Base-by-base conservation (phyloP, 2,797 vertebrate species). In the Chrosomus eos region DNA sequence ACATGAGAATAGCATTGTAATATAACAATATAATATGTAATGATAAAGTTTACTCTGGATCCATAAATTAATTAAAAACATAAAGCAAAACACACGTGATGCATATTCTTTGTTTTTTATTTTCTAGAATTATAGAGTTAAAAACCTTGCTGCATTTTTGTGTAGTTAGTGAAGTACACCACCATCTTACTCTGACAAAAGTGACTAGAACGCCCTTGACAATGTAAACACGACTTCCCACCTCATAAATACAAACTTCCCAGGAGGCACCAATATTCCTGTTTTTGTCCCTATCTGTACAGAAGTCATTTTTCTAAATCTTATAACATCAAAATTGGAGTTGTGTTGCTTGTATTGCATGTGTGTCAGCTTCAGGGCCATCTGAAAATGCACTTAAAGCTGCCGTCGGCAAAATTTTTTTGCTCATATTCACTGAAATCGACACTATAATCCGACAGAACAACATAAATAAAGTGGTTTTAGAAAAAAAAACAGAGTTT, bases 271-370 rank as follows among this genome's bases (percentile, higher is more conserved):
- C 51, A 53, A 53, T 7, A 36, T 28, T 62, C 23, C 36, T 28
- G 31, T 36, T 78, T 85, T 86, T 67, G 7, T 58, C 6, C 53
- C 88, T 87, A 89, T 92, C 88, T 89, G 8, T 60, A 0, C 0
- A 64, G 5, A 19, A 77, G 16, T 14, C 2, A 40, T 19, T 78
- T 66, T 80, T 23, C 16, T 3, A 75, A 28, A 58, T 51, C 31
- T n/a, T 2, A 3, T 33, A 43, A 14, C 23, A 51, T 67, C 3
- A 19, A 31, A 33, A 67, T 48, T 14, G 5, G 19, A 14, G 6
- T 16, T 55, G 23, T 74, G 2, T 33, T n/a, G 16, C 36, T 43
- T 78, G 40, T 64, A 26, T 23, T 72, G 10, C 2, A 43, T 43
- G 23, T 26, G 11, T 72, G 23, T 45, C 3, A 21, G 72, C 45